Percentiles rank a stretch among this genome's conserved stretches.
These are phyloP conservation scores for Galerucella nymphaeae DNA, from an alignment of 2,888 invertebrate species.

Conservation along the genomic window DNA sequence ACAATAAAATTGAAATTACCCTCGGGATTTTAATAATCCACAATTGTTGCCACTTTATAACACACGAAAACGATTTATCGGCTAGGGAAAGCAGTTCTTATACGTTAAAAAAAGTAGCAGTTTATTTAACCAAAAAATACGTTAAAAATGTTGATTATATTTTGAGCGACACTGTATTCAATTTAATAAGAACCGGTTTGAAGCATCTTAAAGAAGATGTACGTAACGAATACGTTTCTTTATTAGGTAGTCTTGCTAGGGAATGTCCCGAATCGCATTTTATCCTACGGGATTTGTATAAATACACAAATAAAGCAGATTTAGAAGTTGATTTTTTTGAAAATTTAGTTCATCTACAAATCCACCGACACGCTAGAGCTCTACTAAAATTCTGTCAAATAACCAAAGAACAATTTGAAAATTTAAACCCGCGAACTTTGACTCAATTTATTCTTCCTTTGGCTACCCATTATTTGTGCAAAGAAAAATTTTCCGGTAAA, in stretches of 20 bases:
- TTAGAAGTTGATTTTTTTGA: constrained; percentile 94
- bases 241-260: constrained; percentile 81
- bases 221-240: constrained; percentile 81
- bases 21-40: constrained; percentile 80
- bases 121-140: constrained; percentile 71
- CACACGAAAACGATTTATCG: constrained; percentile 85
- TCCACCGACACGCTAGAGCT: constrained; percentile 87
- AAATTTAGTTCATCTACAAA: constrained; percentile 89
- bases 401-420: constrained; percentile 71
- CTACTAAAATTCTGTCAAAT: constrained; percentile 79
- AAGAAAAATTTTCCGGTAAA: constrained; percentile 79
- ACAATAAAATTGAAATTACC: constrained; percentile 70
- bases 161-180: constrained; percentile 79
- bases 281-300: constrained; percentile 77
- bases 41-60: constrained; percentile 84
- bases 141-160: constrained; percentile 73
- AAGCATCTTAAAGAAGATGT: constrained; percentile 77
- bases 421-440: constrained; percentile 77
- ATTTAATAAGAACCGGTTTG: constrained; percentile 78
- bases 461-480: constrained; percentile 81
- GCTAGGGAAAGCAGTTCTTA: constrained; percentile 81
- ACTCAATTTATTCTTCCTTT: constrained; percentile 89
- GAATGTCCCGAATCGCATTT: constrained; percentile 79
- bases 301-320: constrained; percentile 77
- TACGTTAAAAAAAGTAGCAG: constrained; percentile 77